Evolutionary conservation across 2,888 invertebrate species (phyloP), one percentile per base, ranked within the genome.

Genomic region (Sarcophaga variegata): DNA sequence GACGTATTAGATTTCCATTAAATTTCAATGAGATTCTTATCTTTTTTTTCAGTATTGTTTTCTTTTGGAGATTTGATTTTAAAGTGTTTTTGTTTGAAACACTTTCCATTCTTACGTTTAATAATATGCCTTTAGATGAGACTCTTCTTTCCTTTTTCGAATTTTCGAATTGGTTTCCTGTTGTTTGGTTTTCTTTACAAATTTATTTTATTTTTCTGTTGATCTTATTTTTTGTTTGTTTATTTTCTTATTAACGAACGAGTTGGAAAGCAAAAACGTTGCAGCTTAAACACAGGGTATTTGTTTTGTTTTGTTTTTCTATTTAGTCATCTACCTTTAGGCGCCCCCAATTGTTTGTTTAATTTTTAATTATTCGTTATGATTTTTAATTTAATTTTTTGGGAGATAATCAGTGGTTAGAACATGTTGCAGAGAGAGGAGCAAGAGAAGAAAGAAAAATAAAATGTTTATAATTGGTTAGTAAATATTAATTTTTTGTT

Each of bases 291-390:
- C 74, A 74, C 74, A 74, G 82, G 49, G 22, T 49, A 80, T 76
- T 22, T 70, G 10, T 72, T 81, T 85, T 47, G 59, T 74, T 69
- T 85, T 69, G 3, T 12, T 83, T 82, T 74, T 81, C 84, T 37
- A 37, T 88, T 83, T 86, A 85, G 86, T 91, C 91, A 89, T 91
- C 91, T 91, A 91, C 91, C 91, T 90, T 91, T 27, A 67, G 62
- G 72, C 90, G 91, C 89, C 90, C 91, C 91, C 91, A 90, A 22
- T 89, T 90, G 76, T 37, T 27, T 74, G 20, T 79, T 70, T 75
- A 12, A 12, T 64, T 86, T 72, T 67, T 22, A 75, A 63, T 70
- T 22, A 45, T 27, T 45, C 20, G 47, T 85, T 81, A 71, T 85
- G 70, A 76, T 67, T 78, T 54, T 59, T 20, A 17, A 62, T 67